Evolutionary conservation across 2,888 invertebrate species (phyloP).

Genomic region (Drosophila aldrichi): DNA sequence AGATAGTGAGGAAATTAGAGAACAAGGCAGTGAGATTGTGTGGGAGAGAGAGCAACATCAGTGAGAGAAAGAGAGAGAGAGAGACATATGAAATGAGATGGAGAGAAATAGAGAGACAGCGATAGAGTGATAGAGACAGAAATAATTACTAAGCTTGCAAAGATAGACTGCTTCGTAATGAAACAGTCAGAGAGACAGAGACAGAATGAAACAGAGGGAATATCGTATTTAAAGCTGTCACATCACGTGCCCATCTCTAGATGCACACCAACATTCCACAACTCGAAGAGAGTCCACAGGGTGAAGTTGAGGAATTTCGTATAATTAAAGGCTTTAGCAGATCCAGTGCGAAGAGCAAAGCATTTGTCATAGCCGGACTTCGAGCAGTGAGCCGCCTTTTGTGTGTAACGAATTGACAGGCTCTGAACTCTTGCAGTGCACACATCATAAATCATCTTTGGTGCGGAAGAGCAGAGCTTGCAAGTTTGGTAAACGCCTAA

Average conservation of each 20-base stretch:
- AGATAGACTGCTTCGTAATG: too few relatives aligned
- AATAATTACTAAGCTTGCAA: too few relatives aligned
- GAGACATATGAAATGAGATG: rapidly evolving
- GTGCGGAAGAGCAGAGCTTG: constrained; percentile 31
- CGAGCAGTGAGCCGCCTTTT: constrained; percentile 20
- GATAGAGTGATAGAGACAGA: not conserved
- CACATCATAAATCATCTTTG: constrained; percentile 73
- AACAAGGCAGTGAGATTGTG: not conserved
- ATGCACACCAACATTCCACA: not conserved
- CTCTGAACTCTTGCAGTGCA: constrained; percentile 51
- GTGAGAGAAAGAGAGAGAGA: not conserved
- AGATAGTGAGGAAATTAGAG: not conserved
- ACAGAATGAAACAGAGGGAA: not conserved
- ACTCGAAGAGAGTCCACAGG: not conserved
- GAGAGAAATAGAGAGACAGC: not conserved
- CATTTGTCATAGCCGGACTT: constrained; percentile 46
- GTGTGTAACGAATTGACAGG: constrained; percentile 62
- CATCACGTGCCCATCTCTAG: not conserved
- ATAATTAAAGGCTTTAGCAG: constrained; percentile 56
- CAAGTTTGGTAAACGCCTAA: constrained; percentile 60
- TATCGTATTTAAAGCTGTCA: not conserved
- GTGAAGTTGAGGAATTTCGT: constrained; percentile 9
- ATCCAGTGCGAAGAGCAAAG: constrained; percentile 19
- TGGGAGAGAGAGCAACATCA: too few relatives aligned
- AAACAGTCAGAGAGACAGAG: too few relatives aligned